A percentile compares a stretch with the other conserved stretches of the same genome.
Evolutionary conservation across 2,113 vertebrate species (phyloP).

Genomic region (Oryzias woworae): DNA sequence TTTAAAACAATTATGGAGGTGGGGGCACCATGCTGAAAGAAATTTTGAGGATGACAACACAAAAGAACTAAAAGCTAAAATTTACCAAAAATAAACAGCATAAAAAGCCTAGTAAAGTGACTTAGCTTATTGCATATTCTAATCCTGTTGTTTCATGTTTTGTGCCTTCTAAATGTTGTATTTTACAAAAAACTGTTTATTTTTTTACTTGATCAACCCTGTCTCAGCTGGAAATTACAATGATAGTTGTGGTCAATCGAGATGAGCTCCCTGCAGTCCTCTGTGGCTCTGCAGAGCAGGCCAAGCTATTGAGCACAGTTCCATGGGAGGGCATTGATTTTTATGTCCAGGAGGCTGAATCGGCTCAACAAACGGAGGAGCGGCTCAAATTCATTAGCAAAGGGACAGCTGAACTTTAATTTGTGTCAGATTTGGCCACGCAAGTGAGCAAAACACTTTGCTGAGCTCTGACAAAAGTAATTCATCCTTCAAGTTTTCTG

Average conservation of each 20-base stretch:
- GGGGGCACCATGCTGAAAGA: no score
- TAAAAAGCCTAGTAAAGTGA: no score
- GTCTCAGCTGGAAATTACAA: constrained; percentile 7
- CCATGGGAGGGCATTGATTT: constrained; percentile 60
- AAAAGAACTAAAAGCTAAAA: no score
- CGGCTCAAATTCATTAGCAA: constrained; percentile 30
- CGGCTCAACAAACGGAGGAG: constrained; percentile 35
- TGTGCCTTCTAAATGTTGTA: constrained; percentile 2
- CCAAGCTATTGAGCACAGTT: constrained; percentile 52
- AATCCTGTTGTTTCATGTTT: no score
- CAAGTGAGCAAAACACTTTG: constrained; percentile 23
- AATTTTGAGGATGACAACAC: no score
- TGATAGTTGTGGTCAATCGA: constrained; percentile 35
- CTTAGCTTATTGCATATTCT: neutral
- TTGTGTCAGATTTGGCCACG: constrained; percentile 33
- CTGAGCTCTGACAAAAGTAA: constrained; percentile 1
- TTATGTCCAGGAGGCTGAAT: constrained; percentile 43
- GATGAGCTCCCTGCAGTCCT: constrained; percentile 24
- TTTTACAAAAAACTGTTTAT: neutral
- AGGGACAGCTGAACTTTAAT: constrained; percentile 33
- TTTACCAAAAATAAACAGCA: no score
- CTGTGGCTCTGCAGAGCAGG: constrained; percentile 29
- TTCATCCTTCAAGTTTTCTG: neutral
- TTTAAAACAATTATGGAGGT: no score
- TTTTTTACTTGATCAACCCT: constrained; percentile 4